phyloP scores from a whole-genome alignment of 2,797 vertebrate genomes.

The Hapalemur alaotrensis region DNA sequence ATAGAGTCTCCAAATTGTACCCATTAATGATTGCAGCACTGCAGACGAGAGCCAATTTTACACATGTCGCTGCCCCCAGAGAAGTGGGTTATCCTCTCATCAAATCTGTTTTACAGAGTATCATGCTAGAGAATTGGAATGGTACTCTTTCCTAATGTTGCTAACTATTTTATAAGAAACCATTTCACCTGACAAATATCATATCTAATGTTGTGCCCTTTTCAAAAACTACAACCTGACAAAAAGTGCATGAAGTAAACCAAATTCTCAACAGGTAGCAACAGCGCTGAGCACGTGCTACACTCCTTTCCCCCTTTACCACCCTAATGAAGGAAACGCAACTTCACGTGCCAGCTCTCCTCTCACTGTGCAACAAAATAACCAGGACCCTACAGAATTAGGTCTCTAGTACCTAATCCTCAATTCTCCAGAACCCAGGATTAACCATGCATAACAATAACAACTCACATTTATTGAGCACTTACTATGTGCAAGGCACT shows the following conservation, averaged over 20 bases:
- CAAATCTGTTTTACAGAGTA: background rate
- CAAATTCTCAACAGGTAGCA: background rate
- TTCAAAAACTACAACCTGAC: background rate
- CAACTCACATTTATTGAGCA: background rate
- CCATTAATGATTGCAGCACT: background rate
- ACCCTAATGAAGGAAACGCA: no score
- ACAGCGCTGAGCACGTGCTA: accelerated
- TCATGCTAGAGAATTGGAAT: background rate
- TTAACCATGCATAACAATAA: background rate
- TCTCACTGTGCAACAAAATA: background rate
- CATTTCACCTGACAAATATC: background rate
- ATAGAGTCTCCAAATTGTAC: background rate
- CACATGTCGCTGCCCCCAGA: background rate
- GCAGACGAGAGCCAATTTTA: background rate
- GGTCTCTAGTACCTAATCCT: background rate
- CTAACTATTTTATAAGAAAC: background rate
- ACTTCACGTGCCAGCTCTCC: background rate
- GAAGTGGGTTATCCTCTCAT: background rate
- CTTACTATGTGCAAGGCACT: background rate
- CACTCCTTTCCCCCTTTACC: accelerated
- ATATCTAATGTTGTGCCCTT: background rate
- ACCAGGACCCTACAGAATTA: background rate
- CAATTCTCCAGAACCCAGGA: background rate
- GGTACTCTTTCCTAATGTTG: background rate
- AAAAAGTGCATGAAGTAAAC: background rate